Conservation (phyloP, 30 jellyfish, hydroid and myxozoan species). For the Chironex yamaguchii region DNA sequence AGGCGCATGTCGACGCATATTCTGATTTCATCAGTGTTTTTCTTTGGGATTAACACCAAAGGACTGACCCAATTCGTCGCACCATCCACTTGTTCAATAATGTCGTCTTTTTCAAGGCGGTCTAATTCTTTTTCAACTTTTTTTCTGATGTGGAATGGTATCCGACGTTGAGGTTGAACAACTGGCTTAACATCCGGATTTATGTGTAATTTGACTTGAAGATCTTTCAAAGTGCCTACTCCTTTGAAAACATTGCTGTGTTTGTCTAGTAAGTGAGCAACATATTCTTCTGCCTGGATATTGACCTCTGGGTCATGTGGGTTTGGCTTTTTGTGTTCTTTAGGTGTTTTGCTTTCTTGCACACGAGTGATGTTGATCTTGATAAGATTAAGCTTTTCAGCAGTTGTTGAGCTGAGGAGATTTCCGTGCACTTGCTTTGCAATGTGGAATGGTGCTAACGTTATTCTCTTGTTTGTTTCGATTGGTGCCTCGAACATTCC, state of each 20-base stretch:
- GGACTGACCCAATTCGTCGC: constrained; percentile 86
- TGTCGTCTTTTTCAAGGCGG: constrained; percentile 60
- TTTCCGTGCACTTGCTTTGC: constrained; percentile 34
- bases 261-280: constrained; percentile 1
- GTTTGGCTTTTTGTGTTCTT: too few species aligned
- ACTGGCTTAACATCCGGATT: constrained; percentile 50
- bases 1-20: constrained; percentile 71
- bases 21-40: constrained; percentile 49
- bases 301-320: too few species aligned
- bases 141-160: constrained; percentile 69
- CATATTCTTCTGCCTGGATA: too few species aligned
- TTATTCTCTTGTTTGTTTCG: constrained; percentile 15
- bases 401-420: constrained; percentile 11
- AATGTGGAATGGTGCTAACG: constrained; percentile 18
- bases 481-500: background rate
- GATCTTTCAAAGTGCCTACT: constrained; percentile 60
- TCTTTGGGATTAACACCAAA: constrained; percentile 67
- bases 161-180: constrained; percentile 52
- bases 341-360: background rate
- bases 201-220: constrained; percentile 58
- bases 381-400: background rate
- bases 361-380: background rate
- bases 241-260: constrained; percentile 62
- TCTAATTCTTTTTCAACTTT: constrained; percentile 53
- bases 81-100: constrained; percentile 65